Conservation (phyloP, 2,888 invertebrate species). For the Liposcelis brunnea region DNA sequence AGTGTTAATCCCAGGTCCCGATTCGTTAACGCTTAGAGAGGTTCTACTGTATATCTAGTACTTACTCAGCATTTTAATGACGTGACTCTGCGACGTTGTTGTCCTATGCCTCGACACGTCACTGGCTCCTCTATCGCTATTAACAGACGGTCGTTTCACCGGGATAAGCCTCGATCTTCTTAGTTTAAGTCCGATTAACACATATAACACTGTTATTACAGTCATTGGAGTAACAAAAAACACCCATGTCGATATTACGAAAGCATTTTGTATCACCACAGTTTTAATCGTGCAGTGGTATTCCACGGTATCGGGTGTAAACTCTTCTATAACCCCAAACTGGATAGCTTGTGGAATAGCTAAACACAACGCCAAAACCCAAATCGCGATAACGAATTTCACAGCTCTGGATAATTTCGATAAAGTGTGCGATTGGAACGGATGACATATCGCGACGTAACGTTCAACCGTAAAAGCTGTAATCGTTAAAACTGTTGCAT, state of each 20-base stretch:
- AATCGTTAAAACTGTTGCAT: conserved; percentile 71
- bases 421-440: conserved; percentile 66
- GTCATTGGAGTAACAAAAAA: conserved; percentile 43
- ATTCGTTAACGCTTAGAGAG: no score
- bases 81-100: conserved; percentile 20
- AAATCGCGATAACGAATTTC: conserved; percentile 51
- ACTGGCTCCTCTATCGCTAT: conserved; percentile 19
- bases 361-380: conserved; percentile 56
- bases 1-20: no score
- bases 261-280: conserved; percentile 28
- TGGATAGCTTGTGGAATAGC: conserved; percentile 66
- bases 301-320: conserved; percentile 18
- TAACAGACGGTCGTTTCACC: conserved; percentile 21
- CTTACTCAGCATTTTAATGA: conserved; percentile 43
- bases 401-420: conserved; percentile 69
- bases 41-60: no score
- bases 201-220: conserved; percentile 37
- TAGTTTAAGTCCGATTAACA: conserved; percentile 29
- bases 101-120: conserved; percentile 8
- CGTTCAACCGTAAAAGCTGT: conserved; percentile 60
- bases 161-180: conserved; percentile 23
- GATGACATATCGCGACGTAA: conserved; percentile 40
- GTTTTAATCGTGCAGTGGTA: conserved; percentile 25
- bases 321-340: conserved; percentile 41
- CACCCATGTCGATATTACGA: conserved; percentile 35